Evolutionary conservation across 1,140 invertebrate genomes (phyloP).

Genomic region (Physella acuta): DNA sequence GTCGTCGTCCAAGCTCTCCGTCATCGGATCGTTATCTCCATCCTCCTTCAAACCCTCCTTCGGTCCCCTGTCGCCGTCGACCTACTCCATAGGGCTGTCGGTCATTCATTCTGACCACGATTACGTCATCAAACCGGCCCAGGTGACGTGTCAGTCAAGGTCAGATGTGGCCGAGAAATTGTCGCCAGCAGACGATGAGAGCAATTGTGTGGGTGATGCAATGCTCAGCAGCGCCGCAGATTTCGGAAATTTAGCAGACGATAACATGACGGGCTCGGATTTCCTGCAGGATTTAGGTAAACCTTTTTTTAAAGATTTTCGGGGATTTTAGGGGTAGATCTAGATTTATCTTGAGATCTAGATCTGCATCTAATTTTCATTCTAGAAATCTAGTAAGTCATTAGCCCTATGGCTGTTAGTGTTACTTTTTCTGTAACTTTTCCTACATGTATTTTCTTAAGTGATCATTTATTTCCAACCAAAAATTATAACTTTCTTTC

Average conservation of each 20-base stretch:
- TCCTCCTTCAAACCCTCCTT: not conserved
- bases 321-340: too few species aligned
- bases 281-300: constrained; percentile 5
- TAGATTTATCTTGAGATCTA: too few species aligned
- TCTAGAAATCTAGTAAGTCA: too few species aligned
- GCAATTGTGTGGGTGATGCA: not conserved
- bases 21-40: not conserved
- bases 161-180: not conserved
- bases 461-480: too few species aligned
- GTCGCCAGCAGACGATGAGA: not conserved
- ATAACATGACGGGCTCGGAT: not conserved
- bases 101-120: constrained; percentile 10
- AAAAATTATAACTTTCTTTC: too few species aligned
- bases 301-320: too few species aligned
- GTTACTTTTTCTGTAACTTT: too few species aligned
- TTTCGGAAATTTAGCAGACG: not conserved
- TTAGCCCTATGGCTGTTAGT: too few species aligned
- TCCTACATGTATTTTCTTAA: too few species aligned
- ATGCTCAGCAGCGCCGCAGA: constrained; percentile 6
- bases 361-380: too few species aligned
- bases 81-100: too few species aligned
- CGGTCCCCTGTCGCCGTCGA: not conserved
- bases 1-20: not conserved
- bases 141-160: too few species aligned
- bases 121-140: not conserved